Evolutionary conservation across 2,113 vertebrate genomes (phyloP), one percentile per base, ranked within the genome.

Genomic region (Zosterops japonicus): DNA sequence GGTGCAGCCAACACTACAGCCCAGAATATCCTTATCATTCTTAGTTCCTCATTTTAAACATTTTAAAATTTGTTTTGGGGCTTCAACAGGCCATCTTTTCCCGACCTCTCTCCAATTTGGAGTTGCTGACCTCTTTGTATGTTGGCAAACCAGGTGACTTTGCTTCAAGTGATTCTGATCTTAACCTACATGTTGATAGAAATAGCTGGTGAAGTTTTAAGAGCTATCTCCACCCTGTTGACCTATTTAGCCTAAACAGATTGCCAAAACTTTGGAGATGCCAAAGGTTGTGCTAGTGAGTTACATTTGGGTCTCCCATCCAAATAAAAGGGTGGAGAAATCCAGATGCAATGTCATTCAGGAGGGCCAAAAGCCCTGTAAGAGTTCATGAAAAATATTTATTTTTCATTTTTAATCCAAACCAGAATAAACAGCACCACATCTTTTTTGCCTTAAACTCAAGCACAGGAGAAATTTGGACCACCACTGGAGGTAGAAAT

Each of bases 371-470:
- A 95, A 92, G 4, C 20, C 77, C 59, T 83, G 52, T 53, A 70
- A 64, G 65, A 67, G 49, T 95, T 68, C 82, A 95, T 90, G 56
- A 95, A 97, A 96, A 95, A 95, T 90, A 88, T 87, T 96, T 94
- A 39, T 60, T 94, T 89, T 92, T 83, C 28, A 33, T 76, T 74
- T 93, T 91, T 41, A 94, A 94, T 76, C 44, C 29, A 86, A 41
- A 83, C 29, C 70, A 91, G 46, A 76, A 93, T 91, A 93, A 96
- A 82, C 27, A 91, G 46, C 28, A 87, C 67, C 39, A 91, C 81
- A 91, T 96, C 39, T 82, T 76, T 84, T 97, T 93, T 65, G 39
- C 70, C 71, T 89, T 93, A 63, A 83, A 83, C 36, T 82, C 22
- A 64, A 57, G 27, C 33, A 11, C 2, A 28, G 91, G 69, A 88